phyloP scores from a whole-genome alignment of 2,113 vertebrate species.

The Sylvia atricapilla region DNA sequence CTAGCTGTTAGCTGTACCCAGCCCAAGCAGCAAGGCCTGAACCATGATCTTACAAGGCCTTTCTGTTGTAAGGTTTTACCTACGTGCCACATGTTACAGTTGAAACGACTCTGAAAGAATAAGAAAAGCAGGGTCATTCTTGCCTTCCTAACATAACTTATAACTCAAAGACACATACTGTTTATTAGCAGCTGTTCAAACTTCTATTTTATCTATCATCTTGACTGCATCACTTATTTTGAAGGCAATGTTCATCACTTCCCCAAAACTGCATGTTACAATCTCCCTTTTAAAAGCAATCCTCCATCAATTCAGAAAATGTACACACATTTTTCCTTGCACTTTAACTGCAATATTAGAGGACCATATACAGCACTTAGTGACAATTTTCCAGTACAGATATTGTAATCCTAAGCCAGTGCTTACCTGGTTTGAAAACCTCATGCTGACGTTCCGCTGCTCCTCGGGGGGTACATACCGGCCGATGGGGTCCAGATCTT shows the following conservation, averaged over 20 bases:
- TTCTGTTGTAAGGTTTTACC: not conserved
- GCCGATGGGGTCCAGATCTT: slow-evolving; percentile 90
- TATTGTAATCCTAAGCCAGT: not conserved
- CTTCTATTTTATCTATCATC: not conserved
- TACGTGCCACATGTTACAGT: not conserved
- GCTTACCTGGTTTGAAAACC: slow-evolving; percentile 95
- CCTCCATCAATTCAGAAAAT: not conserved
- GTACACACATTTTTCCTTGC: not conserved
- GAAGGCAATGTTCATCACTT: not conserved
- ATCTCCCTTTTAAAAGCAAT: not conserved
- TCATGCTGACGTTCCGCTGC: slow-evolving; percentile 94
- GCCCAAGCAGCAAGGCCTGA: not conserved
- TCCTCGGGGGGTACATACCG: slow-evolving; percentile 84
- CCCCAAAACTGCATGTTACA: not conserved
- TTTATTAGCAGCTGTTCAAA: not conserved
- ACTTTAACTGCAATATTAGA: not conserved
- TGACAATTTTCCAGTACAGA: not conserved
- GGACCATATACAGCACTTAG: rapidly evolving
- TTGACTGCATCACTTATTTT: not conserved
- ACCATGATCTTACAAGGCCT: not conserved
- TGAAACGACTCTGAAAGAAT: not conserved
- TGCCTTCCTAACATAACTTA: not conserved
- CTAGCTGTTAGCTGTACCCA: not conserved
- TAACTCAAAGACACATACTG: not conserved
- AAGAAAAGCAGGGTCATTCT: not conserved